Percentiles rank a stretch among this genome's conserved stretches.
phyloP scores from a whole-genome alignment of 2,888 invertebrate species.

The Ethmia dodecea region DNA sequence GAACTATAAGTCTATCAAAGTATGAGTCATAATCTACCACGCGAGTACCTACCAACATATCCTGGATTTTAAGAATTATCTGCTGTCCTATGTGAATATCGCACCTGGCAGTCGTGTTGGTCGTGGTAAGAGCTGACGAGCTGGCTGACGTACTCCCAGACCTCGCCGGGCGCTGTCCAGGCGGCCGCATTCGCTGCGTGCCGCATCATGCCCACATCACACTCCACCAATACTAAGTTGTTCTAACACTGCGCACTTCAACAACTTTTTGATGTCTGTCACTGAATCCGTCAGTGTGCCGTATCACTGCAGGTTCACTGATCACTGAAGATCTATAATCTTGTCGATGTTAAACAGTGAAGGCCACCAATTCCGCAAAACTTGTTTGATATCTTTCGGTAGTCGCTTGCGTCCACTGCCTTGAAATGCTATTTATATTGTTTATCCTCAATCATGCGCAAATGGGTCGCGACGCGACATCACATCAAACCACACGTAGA shows the following conservation, averaged over 20 bases:
- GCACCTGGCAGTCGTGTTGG: slow-evolving; percentile 71
- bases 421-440: slow-evolving; percentile 75
- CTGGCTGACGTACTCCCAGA: slow-evolving; percentile 83
- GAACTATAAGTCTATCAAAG: too few relatives aligned
- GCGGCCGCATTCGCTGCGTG: slow-evolving; percentile 63
- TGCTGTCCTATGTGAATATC: too few relatives aligned
- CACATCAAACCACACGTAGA: slow-evolving; percentile 47
- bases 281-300: slow-evolving; percentile 1
- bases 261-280: neutral
- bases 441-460: slow-evolving; percentile 75
- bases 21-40: too few relatives aligned
- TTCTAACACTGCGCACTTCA: slow-evolving; percentile 1
- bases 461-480: slow-evolving; percentile 73
- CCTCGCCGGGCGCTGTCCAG: slow-evolving; percentile 77
- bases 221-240: slow-evolving; percentile 21
- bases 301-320: slow-evolving; percentile 2
- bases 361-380: neutral
- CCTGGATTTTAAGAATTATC: too few relatives aligned
- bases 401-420: slow-evolving; percentile 46
- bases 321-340: neutral
- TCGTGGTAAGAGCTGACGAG: slow-evolving; percentile 80
- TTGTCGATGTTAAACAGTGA: neutral
- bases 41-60: too few relatives aligned
- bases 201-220: slow-evolving; percentile 73
- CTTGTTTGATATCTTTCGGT: neutral